Conservation (phyloP, 2,888 invertebrate species). For the Dryomyza anilis region DNA sequence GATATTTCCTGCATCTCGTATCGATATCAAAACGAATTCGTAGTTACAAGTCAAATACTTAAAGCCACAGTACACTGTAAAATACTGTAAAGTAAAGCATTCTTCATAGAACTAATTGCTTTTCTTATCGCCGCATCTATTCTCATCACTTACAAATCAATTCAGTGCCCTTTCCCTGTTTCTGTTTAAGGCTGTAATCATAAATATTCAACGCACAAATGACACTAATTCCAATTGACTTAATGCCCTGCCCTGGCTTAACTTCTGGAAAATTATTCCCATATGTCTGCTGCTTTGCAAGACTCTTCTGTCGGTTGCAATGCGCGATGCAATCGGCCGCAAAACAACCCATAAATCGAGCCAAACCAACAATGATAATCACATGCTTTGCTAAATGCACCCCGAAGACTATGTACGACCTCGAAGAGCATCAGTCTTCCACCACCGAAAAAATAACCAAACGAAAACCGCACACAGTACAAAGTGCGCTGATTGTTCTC, state of each 20-base stretch:
- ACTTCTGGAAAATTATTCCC: slow-evolving; percentile 53
- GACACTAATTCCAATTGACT: slow-evolving; percentile 35
- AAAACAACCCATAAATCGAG: slow-evolving; percentile 38
- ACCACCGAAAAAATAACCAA: not conserved
- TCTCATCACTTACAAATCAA: no score
- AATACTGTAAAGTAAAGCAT: no score
- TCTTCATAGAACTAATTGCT: no score
- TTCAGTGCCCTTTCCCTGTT: no score
- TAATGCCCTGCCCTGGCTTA: slow-evolving; percentile 37
- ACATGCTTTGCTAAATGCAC: not conserved
- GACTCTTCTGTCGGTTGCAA: slow-evolving; percentile 2
- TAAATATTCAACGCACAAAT: slow-evolving; percentile 17
- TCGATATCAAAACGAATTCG: no score
- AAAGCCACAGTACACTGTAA: no score
- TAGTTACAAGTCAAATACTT: no score
- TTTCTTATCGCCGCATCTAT: no score
- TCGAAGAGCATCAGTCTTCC: not conserved
- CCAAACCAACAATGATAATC: slow-evolving; percentile 34
- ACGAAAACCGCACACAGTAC: not conserved
- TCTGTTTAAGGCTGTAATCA: no score
- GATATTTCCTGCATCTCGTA: no score
- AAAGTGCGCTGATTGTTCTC: slow-evolving; percentile 6
- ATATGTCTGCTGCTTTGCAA: slow-evolving; percentile 49
- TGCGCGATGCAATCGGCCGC: slow-evolving; percentile 12
- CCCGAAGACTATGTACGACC: not conserved